Evolutionary conservation across 2,888 invertebrate species (phyloP).

Genomic region (Clanis bilineata): DNA sequence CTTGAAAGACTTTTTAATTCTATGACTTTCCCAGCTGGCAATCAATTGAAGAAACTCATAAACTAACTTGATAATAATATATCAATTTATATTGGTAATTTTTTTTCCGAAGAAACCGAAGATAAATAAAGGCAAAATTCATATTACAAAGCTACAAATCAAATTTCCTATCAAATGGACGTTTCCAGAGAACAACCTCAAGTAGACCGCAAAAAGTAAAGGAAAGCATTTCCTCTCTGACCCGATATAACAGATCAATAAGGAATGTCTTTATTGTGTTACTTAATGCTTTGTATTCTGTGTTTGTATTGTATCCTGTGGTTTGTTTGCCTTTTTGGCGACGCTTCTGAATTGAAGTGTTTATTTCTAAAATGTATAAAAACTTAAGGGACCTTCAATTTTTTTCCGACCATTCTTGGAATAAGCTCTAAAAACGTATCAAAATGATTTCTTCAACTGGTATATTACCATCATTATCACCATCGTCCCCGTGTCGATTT

Average conservation of each 20-base stretch:
- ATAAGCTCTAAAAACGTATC: too few relatives aligned
- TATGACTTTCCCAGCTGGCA: too few relatives aligned
- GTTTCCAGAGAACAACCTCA: neutral
- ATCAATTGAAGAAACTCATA: too few relatives aligned
- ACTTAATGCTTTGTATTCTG: neutral
- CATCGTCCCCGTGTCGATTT: too few relatives aligned
- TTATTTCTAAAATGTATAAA: neutral
- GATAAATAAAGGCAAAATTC: neutral
- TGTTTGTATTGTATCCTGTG: neutral
- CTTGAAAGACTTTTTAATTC: too few relatives aligned
- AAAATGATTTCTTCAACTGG: too few relatives aligned
- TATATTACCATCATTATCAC: too few relatives aligned
- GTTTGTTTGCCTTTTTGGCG: neutral
- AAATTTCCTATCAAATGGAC: neutral
- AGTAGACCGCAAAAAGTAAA: neutral
- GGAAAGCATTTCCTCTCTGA: neutral
- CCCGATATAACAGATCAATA: neutral
- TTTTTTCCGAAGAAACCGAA: neutral
- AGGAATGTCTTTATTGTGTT: constrained; percentile 1
- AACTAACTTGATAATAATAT: too few relatives aligned
- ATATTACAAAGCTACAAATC: neutral
- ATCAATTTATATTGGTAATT: neutral
- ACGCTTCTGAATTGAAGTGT: neutral
- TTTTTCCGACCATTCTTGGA: too few relatives aligned
- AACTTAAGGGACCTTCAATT: too few relatives aligned